A percentile compares a stretch with the other conserved stretches of the same genome.
Conservation (phyloP, 2,888 invertebrate genomes). For the Drosophila histrio region DNA sequence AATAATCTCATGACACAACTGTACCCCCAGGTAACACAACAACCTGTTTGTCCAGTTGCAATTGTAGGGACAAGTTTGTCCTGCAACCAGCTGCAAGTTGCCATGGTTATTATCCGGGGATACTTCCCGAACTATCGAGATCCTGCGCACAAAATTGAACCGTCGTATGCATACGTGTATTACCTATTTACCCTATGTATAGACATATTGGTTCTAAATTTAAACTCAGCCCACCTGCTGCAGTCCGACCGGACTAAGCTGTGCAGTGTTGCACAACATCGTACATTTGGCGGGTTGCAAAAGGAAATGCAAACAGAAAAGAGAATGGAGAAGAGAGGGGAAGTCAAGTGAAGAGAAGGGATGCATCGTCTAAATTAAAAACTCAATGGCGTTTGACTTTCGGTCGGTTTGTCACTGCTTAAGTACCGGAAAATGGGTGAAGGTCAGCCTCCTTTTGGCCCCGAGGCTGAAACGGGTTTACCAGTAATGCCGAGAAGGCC, state of each 20-base stretch:
- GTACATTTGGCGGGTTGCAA: not conserved
- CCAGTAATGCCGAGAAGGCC: constrained; percentile 45
- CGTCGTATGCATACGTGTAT: constrained; percentile 9
- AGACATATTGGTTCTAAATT: constrained; percentile 3
- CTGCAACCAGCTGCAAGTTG: constrained; percentile 46
- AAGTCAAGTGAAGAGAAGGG: not conserved
- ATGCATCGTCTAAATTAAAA: constrained; percentile 12
- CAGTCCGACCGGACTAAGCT: not conserved
- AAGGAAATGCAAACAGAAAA: not conserved
- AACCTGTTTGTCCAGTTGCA: constrained; percentile 32
- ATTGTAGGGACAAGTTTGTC: not conserved
- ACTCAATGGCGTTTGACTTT: constrained; percentile 54
- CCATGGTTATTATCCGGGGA: constrained; percentile 45
- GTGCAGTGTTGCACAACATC: not conserved
- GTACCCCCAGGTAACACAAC: constrained; percentile 16
- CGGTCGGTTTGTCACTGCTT: constrained; percentile 52
- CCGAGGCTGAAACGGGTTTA: constrained; percentile 13
- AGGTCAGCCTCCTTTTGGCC: constrained; percentile 65
- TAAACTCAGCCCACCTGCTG: constrained; percentile 8
- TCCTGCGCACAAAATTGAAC: constrained; percentile 46
- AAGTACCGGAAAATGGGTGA: constrained; percentile 76
- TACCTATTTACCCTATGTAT: not conserved
- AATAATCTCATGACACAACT: constrained; percentile 18
- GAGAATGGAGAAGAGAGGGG: not conserved
- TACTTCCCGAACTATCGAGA: constrained; percentile 25